Conservation (phyloP, 1,140 invertebrate species). For the Euschistus heros region DNA sequence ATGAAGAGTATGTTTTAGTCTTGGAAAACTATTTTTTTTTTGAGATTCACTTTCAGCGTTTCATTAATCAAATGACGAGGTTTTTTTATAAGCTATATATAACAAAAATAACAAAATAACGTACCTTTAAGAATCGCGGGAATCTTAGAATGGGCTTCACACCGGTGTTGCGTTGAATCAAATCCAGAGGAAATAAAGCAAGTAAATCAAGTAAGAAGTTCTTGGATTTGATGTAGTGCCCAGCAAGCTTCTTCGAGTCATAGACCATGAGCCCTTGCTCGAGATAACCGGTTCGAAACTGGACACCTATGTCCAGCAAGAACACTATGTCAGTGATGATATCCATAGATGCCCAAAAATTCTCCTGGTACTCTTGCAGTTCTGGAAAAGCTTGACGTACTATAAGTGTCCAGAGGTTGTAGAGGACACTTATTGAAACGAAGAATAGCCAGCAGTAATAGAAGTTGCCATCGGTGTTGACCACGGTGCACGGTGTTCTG, state of each 20-base stretch:
- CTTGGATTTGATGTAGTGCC: conserved; percentile 76
- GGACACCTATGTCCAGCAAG: conserved; percentile 74
- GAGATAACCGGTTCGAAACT: conserved; percentile 89
- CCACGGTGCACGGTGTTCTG: conserved; percentile 64
- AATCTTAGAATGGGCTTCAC: conserved; percentile 69
- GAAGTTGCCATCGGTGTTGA: conserved; percentile 90
- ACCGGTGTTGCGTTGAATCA: conserved; percentile 70
- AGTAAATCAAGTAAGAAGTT: conserved; percentile 77
- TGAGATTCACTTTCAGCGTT: no score
- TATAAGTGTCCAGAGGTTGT: conserved; percentile 92
- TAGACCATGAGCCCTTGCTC: conserved; percentile 69
- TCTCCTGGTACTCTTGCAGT: conserved; percentile 58
- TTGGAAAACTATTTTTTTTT: no score
- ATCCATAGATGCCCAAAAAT: conserved; percentile 71
- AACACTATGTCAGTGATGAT: conserved; percentile 76
- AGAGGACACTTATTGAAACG: conserved; percentile 77
- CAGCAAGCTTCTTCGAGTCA: conserved; percentile 76
- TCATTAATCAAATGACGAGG: no score
- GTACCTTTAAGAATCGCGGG: conserved; percentile 68
- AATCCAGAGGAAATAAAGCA: conserved; percentile 73
- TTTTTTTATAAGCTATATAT: no score
- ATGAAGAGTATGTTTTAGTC: no score
- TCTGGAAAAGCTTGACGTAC: conserved; percentile 89
- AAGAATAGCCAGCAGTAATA: conserved; percentile 92
- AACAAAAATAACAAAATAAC: no score